Base-by-base conservation (phyloP, 1,140 invertebrate genomes). In the Caerostris darwini region DNA sequence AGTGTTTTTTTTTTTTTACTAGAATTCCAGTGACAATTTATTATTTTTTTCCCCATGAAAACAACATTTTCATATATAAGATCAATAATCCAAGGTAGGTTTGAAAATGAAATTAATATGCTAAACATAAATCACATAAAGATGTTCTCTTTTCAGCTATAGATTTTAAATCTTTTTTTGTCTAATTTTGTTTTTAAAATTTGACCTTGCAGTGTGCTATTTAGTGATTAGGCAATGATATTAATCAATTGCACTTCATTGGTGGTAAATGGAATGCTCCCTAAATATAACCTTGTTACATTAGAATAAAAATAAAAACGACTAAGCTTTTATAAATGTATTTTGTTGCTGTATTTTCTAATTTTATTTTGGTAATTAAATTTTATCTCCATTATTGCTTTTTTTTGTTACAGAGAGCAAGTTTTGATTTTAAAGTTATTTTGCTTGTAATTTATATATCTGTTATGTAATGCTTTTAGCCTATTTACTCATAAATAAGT, bases 231-330 rank as follows among this genome's bases (percentile, higher is more conserved):
- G 91, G 91, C 91, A 92, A 14, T 92, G 34, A 58, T 67, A 92
- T 85, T 83, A 85, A 83, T 94, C 10, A 92, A 87, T 17, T 94
- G 92, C 92, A 94, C 92, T 89, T 94, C 61, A 94, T 94, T 94
- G 92, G 69, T 88, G 83, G 57, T 57, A 56, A 61, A 77, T 94
- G 92, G 92, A 94, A 94, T 94, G 92, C 92, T 88, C 86, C 86
- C 92, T 67, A 57, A 34, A 34, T 34, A 77, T 77, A 77, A 77
- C 71, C 71, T 77, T 50, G 53, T 53, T 77, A 77, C 12, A 50
- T 77, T 58, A 83, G 57, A 54, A 91, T 34, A 34, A 34, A 34
- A 34, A 34, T 34, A 34, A 34, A 34, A 34, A 34, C 12, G 61
- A 88, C 67, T 59, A 86, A 93, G 85, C 82, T 87, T 93, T 87